Conservation (phyloP, 1,140 invertebrate genomes). For the Drosophila willistoni region DNA sequence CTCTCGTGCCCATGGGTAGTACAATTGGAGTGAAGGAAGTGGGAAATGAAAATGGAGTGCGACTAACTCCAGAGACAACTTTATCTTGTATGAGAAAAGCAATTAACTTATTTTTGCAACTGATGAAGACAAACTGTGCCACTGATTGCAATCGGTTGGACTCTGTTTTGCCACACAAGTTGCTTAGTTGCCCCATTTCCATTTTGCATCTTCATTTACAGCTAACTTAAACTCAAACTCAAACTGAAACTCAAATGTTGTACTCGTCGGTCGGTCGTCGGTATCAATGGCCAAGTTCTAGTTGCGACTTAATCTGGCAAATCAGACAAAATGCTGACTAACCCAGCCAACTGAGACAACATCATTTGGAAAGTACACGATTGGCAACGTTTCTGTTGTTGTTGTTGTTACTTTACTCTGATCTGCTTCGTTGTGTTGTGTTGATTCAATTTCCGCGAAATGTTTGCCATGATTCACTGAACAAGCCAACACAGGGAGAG, state of each 20-base stretch:
- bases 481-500: conserved; percentile 37
- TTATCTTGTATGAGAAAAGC: conserved; percentile 46
- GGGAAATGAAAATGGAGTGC: conserved; percentile 32
- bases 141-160: conserved; percentile 68
- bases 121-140: conserved; percentile 74
- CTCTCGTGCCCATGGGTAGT: conserved; percentile 24
- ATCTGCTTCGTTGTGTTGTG: conserved; percentile 26
- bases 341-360: conserved; percentile 49
- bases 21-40: conserved; percentile 9
- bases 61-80: conserved; percentile 41
- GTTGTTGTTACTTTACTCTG: conserved; percentile 20
- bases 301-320: conserved; percentile 36
- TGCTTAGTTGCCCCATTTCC: conserved; percentile 42
- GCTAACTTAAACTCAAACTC: conserved; percentile 36
- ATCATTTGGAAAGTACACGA: conserved; percentile 63
- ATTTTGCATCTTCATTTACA: conserved; percentile 37
- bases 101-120: conserved; percentile 76
- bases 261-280: background rate
- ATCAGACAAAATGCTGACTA: conserved; percentile 60
- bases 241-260: background rate
- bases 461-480: conserved; percentile 73
- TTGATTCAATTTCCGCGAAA: conserved; percentile 70
- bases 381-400: conserved; percentile 23
- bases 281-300: conserved; percentile 42
- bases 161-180: conserved; percentile 56